phyloP scores from a whole-genome alignment of 2,888 invertebrate genomes.

The Lymantria monacha region DNA sequence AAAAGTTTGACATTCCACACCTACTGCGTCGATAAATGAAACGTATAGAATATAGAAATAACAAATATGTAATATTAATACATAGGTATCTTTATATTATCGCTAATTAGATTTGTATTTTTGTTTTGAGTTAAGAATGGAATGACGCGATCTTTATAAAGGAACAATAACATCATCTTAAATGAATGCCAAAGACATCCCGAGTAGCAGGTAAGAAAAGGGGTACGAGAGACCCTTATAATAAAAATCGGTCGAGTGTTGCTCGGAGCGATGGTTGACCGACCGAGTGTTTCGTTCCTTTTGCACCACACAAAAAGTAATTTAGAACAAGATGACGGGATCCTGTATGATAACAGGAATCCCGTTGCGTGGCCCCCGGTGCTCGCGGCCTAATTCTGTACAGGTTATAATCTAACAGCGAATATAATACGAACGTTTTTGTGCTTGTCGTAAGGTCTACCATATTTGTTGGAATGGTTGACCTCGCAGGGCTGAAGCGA shows the following conservation, averaged over 20 bases:
- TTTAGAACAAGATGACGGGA: slow-evolving; percentile 70
- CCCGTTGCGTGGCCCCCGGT: slow-evolving; percentile 75
- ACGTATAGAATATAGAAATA: slow-evolving; percentile 2
- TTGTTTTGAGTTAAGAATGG: slow-evolving; percentile 25
- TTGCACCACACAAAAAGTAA: slow-evolving; percentile 71
- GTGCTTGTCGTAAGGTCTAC: slow-evolving; percentile 38
- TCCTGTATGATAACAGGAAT: slow-evolving; percentile 77
- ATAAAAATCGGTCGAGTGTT: slow-evolving; percentile 62
- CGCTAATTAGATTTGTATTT: too few species aligned
- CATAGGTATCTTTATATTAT: too few species aligned
- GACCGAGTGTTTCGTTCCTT: slow-evolving; percentile 55
- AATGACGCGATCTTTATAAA: slow-evolving; percentile 40
- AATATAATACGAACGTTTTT: slow-evolving; percentile 47
- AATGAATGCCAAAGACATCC: slow-evolving; percentile 45
- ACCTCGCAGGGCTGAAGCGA: slow-evolving; percentile 45
- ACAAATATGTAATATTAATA: too few species aligned
- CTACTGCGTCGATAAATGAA: slow-evolving; percentile 9
- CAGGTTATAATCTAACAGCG: slow-evolving; percentile 35
- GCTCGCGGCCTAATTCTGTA: slow-evolving; percentile 43
- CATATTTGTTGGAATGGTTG: slow-evolving; percentile 32
- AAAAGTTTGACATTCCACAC: slow-evolving; percentile 5
- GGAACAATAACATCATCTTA: slow-evolving; percentile 39
- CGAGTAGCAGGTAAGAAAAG: slow-evolving; percentile 69
- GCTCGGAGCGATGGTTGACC: slow-evolving; percentile 65
- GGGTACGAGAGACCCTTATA: slow-evolving; percentile 56